Base-by-base conservation (phyloP, 2,888 invertebrate species). In the Ephialtes manifestator region DNA sequence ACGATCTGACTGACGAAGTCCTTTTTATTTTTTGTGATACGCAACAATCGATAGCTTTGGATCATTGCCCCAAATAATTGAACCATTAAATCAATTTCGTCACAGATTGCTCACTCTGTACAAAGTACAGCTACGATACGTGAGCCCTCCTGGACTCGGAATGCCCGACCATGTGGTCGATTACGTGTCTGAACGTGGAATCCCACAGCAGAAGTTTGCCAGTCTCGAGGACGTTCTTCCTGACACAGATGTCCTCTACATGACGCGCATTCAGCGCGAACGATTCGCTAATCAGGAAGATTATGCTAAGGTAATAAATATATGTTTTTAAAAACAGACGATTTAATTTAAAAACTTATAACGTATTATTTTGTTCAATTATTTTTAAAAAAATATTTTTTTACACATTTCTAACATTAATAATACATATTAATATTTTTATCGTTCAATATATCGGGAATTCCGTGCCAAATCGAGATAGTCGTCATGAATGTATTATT, bases 261-360 rank as follows among this genome's bases (percentile, higher is more conserved):
- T 99, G 97, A 99, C 99, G 0, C 96, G 99, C 89, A 99, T 99
- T 90, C 99, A 99, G 94, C 96, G 97, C 65, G 99, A 99, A 94
- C 95, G 99, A 89, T 99, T 99, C 94, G 94, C 95, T 8, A 96
- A 96, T 48, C 95, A 97, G 90, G 97, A 97, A 86, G 98, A 98
- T 90, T 99, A 99, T 94, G 95, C 98, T 84, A 95, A 96, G 95
- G 98, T 98, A 48, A 39, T 18, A 63, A 58, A 15, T 46, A 46
- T 46, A 2, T 46, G 8, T 39, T 39, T 39, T 39, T 39, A 5
- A 39, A n/a, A n/a, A n/a, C n/a, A n/a, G n/a, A n/a, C n/a, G n/a
- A n/a, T n/a, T n/a, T n/a, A n/a, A n/a, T n/a, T n/a, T n/a, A n/a
- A n/a, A n/a, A n/a, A n/a, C n/a, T n/a, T n/a, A n/a, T n/a, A n/a